Evolutionary conservation across 2,888 invertebrate genomes (phyloP).

Genomic region (Macaria liturata): DNA sequence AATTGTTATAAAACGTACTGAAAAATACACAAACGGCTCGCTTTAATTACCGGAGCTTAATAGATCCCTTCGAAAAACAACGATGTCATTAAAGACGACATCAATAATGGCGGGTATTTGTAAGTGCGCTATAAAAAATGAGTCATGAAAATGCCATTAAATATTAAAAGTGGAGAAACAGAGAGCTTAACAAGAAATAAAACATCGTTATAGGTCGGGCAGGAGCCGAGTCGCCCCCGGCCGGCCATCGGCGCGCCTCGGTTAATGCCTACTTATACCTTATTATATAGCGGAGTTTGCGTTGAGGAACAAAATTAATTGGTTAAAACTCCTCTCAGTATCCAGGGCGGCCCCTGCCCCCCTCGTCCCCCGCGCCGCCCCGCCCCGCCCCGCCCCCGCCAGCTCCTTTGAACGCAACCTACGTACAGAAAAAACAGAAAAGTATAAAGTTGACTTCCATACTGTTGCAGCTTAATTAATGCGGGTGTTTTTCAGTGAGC

Average conservation of each 20-base stretch:
- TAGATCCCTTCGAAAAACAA: constrained; percentile 36
- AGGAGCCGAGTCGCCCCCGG: constrained; percentile 73
- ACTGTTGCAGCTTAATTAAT: constrained; percentile 79
- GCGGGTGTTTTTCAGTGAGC: constrained; percentile 23
- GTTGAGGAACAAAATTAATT: constrained; percentile 85
- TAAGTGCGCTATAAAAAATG: constrained; percentile 81
- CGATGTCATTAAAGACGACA: constrained; percentile 55
- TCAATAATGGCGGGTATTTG: constrained; percentile 76
- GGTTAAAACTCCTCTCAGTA: constrained; percentile 85
- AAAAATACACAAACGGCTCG: constrained; percentile 34
- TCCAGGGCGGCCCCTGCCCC: constrained; percentile 79
- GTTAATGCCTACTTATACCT: constrained; percentile 84
- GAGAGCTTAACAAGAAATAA: constrained; percentile 84
- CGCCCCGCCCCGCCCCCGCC: constrained; percentile 57
- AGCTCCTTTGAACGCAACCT: constrained; percentile 83
- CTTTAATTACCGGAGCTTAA: constrained; percentile 41
- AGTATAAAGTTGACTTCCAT: constrained; percentile 75
- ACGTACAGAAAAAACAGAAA: constrained; percentile 83
- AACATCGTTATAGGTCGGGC: constrained; percentile 80
- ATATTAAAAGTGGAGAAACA: constrained; percentile 83
- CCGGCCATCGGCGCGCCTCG: constrained; percentile 81
- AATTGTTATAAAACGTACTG: no score
- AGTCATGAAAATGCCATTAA: constrained; percentile 82
- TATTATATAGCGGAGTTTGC: constrained; percentile 84
- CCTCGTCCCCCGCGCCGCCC: constrained; percentile 67